Evolutionary conservation across 2,888 invertebrate genomes (phyloP).

Genomic region (Alloplasta piceator): DNA sequence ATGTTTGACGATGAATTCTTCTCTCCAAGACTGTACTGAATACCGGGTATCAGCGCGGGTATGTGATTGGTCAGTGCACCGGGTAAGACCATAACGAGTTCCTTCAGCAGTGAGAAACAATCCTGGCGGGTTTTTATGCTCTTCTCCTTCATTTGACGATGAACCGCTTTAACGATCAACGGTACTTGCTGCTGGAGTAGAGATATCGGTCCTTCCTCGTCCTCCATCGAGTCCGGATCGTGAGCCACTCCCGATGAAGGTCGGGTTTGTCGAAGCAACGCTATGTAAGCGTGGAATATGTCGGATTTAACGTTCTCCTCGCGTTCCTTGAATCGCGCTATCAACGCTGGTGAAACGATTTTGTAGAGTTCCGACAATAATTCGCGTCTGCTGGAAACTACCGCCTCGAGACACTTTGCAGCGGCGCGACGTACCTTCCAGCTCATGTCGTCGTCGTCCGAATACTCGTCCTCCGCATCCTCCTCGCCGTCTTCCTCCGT

Average conservation of each 20-base stretch:
- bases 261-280: conserved; percentile 94
- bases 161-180: conserved; percentile 93
- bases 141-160: conserved; percentile 93
- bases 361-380: conserved; percentile 94
- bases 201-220: conserved; percentile 88
- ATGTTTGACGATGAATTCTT: conserved; percentile 98
- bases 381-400: conserved; percentile 96
- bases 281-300: conserved; percentile 98
- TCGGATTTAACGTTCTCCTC: conserved; percentile 99
- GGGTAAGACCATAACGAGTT: conserved; percentile 94
- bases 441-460: conserved; percentile 99
- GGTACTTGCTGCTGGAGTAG: conserved; percentile 87
- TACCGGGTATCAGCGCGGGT: conserved; percentile 93
- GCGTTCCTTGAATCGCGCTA: conserved; percentile 97
- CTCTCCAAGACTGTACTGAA: conserved; percentile 94
- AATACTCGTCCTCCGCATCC: conserved; percentile 95
- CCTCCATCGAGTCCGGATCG: conserved; percentile 89
- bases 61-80: conserved; percentile 94
- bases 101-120: conserved; percentile 95
- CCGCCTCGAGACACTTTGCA: conserved; percentile 98
- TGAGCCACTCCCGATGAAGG: conserved; percentile 87
- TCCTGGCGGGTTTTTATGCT: conserved; percentile 95
- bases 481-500: conserved; percentile 88
- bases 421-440: conserved; percentile 99
- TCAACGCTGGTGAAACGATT: conserved; percentile 95